phyloP scores from a whole-genome alignment of 2,888 invertebrate species.

The Ypsolopha scabrella region DNA sequence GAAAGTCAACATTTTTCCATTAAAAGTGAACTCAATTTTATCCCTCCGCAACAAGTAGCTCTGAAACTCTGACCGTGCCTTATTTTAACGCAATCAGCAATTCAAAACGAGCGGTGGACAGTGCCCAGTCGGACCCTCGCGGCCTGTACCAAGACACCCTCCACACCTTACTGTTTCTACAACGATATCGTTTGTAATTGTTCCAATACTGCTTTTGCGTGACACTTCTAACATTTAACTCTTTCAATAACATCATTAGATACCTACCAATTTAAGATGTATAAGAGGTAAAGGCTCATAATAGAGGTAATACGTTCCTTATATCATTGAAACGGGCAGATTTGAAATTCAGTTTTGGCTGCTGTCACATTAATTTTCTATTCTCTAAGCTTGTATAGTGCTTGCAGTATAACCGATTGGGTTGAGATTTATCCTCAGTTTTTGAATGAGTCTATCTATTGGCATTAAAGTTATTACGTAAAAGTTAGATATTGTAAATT shows the following conservation, averaged over 20 bases:
- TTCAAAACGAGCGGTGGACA: constrained; percentile 21
- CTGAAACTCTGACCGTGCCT: constrained; percentile 16
- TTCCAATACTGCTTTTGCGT: no score
- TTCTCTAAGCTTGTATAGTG: background rate
- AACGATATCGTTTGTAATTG: background rate
- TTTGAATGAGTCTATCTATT: background rate
- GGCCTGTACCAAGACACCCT: background rate
- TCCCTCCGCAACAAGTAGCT: constrained; percentile 33
- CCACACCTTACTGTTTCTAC: background rate
- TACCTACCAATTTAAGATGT: background rate
- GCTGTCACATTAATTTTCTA: constrained; percentile 25
- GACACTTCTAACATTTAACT: no score
- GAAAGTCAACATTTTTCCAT: constrained; percentile 33
- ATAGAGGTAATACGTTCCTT: background rate
- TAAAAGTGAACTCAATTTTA: constrained; percentile 26
- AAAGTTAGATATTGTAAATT: no score
- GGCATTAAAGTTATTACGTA: no score
- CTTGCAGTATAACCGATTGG: background rate
- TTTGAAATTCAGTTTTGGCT: constrained; percentile 39
- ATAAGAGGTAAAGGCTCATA: background rate
- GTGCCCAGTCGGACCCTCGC: background rate
- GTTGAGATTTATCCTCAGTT: background rate
- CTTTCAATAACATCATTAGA: no score
- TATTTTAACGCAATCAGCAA: constrained; percentile 35
- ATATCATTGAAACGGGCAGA: constrained; percentile 8